These are phyloP conservation scores for Gallinago undulata DNA, from an alignment of 2,113 vertebrate genomes.

Conservation along the genomic window DNA sequence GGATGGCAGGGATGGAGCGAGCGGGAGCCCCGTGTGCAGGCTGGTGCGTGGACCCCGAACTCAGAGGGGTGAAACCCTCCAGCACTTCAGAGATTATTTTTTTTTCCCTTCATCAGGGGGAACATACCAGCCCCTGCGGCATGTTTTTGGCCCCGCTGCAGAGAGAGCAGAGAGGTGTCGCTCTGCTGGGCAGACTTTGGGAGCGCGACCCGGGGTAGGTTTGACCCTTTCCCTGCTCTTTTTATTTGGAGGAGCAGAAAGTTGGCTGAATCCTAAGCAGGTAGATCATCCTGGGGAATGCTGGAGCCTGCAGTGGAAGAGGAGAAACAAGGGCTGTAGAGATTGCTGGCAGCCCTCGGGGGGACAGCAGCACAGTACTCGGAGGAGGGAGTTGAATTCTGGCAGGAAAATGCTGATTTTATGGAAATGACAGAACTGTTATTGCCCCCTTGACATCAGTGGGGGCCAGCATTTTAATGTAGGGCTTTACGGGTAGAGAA, in stretches of 20 bases:
- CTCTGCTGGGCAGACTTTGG: background rate
- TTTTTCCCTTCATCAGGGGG: background rate
- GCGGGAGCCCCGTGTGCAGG: fast-evolving
- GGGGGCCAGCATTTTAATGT: background rate
- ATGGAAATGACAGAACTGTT: background rate
- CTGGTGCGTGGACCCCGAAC: background rate
- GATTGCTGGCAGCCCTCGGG: background rate
- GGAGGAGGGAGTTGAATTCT: background rate
- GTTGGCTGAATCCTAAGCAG: conserved; percentile 38
- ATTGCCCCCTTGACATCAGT: background rate
- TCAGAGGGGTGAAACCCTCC: background rate
- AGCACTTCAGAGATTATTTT: background rate
- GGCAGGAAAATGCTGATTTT: conserved; percentile 25
- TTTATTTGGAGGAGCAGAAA: background rate
- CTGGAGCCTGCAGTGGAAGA: background rate
- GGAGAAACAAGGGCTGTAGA: background rate
- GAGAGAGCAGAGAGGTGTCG: background rate
- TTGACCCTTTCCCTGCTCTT: conserved; percentile 39
- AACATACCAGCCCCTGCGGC: background rate
- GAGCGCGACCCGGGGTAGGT: background rate
- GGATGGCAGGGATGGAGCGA: fast-evolving
- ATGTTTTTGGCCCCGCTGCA: fast-evolving
- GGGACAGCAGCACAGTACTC: background rate
- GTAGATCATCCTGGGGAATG: background rate
- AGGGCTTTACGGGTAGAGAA: background rate